These are phyloP conservation scores for Montipora capricornis DNA, from an alignment of 64 coral and sea anemone genomes.

Conservation along the genomic window DNA sequence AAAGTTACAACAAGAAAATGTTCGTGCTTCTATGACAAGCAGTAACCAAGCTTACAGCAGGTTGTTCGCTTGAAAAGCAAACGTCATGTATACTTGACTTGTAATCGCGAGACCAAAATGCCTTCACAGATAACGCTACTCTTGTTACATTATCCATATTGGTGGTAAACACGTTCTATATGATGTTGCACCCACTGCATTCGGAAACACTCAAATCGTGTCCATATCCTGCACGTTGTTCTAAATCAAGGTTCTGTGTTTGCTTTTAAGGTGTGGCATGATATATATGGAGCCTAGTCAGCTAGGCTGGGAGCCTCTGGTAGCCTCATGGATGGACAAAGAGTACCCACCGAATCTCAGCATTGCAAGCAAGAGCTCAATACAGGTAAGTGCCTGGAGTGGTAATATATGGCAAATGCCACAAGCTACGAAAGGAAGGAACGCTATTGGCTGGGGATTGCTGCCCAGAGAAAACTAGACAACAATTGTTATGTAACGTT, in stretches of 20 bases:
- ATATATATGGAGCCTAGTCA: conserved; percentile 97
- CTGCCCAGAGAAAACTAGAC: background rate
- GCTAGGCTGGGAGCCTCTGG: conserved; percentile 84
- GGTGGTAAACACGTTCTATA: too few relatives aligned
- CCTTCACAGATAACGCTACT: too few relatives aligned
- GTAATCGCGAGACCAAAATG: too few relatives aligned
- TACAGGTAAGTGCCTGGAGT: conserved; percentile 67
- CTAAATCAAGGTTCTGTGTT: background rate
- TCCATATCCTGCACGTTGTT: too few relatives aligned
- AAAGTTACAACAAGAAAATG: too few relatives aligned
- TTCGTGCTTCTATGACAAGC: too few relatives aligned
- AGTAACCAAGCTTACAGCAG: too few relatives aligned
- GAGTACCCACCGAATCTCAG: conserved; percentile 86
- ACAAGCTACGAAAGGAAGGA: background rate
- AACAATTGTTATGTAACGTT: background rate
- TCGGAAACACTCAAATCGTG: too few relatives aligned
- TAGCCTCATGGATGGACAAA: conserved; percentile 89
- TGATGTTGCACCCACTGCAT: too few relatives aligned
- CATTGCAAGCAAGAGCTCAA: conserved; percentile 51
- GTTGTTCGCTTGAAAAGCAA: too few relatives aligned
- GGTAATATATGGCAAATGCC: background rate
- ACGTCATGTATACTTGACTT: too few relatives aligned
- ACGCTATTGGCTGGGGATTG: background rate
- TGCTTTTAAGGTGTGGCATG: conserved; percentile 86
- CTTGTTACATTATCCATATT: too few relatives aligned